Evolutionary conservation across 2,113 vertebrate genomes (phyloP).

Genomic region (Oplegnathus fasciatus): DNA sequence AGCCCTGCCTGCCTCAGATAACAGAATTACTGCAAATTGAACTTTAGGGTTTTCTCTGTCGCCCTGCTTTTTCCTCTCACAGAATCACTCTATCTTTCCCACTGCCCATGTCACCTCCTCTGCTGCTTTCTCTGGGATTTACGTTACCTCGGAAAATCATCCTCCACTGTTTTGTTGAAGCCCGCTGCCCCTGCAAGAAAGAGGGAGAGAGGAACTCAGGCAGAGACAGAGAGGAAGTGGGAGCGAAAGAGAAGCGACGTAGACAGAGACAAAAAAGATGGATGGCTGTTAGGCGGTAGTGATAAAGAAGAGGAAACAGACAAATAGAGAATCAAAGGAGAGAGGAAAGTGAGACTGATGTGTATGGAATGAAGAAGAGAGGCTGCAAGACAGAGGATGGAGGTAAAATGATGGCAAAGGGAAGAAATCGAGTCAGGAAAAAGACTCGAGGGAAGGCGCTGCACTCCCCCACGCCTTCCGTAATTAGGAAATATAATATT

Average conservation of each 20-base stretch:
- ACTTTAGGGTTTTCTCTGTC: slow-evolving; percentile 68
- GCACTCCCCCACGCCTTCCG: slow-evolving; percentile 54
- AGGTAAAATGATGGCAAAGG: slow-evolving; percentile 37
- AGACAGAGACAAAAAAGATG: slow-evolving; percentile 21
- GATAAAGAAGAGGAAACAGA: slow-evolving; percentile 49
- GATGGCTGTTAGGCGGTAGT: slow-evolving; percentile 27
- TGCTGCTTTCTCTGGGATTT: slow-evolving; percentile 59
- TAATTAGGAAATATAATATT: slow-evolving; percentile 78
- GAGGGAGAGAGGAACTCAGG: neutral
- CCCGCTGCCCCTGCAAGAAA: slow-evolving; percentile 24
- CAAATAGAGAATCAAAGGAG: slow-evolving; percentile 20
- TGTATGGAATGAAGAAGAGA: slow-evolving; percentile 15
- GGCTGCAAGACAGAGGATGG: slow-evolving; percentile 11
- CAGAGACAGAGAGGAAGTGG: slow-evolving; percentile 27
- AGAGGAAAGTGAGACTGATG: slow-evolving; percentile 51
- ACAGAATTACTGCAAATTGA: slow-evolving; percentile 86
- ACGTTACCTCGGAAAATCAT: slow-evolving; percentile 58
- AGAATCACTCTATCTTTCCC: slow-evolving; percentile 52
- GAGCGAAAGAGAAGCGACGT: slow-evolving; percentile 12
- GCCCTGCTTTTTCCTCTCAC: slow-evolving; percentile 44
- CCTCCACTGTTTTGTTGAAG: slow-evolving; percentile 40
- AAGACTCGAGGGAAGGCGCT: slow-evolving; percentile 41
- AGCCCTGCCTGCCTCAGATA: slow-evolving; percentile 79
- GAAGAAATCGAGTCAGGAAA: slow-evolving; percentile 39
- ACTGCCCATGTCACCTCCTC: slow-evolving; percentile 38